Evolutionary conservation across 1,140 invertebrate species (phyloP), one percentile per base, ranked within the genome.

Genomic region (Drosophila fuyamai): DNA sequence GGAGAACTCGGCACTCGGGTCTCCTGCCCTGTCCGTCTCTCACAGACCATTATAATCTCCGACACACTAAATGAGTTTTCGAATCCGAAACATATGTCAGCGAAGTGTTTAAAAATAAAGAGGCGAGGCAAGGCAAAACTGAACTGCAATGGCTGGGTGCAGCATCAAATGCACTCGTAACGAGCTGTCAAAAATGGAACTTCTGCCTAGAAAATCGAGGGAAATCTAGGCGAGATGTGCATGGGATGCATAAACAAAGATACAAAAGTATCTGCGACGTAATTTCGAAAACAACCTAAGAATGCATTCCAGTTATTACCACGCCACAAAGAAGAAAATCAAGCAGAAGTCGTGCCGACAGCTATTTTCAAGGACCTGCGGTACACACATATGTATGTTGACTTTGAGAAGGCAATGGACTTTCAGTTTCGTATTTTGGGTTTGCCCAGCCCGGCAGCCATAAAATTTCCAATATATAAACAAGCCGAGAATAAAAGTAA

Each of bases 391-490:
- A 40, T 29, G 29, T 23, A 23, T 23, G 56, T 67, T 72, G 66
- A 76, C 76, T 84, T 71, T 76, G 54, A 44, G 61, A 81, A 81
- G 55, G 27, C 73, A 77, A 77, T 81, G 55, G 55, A 68, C 75
- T 78, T 80, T 80, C 65, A 48, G 57, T 67, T 66, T 60, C 40
- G 18, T 44, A 18, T 63, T 58, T 48, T 14, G 44, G 54, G 50
- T 59, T 65, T 58, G 56, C 54, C 59, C 47, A 46, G 59, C 62
- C 70, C 4, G 32, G 38, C 51, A 40, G 38, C 80, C 80, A 84
- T 84, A 77, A 85, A 85, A 85, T 81, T 50, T 72, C 43, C 71
- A 81, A 70, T 85, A 81, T 85, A 84, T 85, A 85, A 85, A 85
- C 81, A 84, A 78, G 54, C 51, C 51, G 36, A 38, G 65, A 16